A percentile compares a stretch with the other conserved stretches of the same genome.
phyloP scores from a whole-genome alignment of 2,797 vertebrate genomes.

The Takifugu rubripes region DNA sequence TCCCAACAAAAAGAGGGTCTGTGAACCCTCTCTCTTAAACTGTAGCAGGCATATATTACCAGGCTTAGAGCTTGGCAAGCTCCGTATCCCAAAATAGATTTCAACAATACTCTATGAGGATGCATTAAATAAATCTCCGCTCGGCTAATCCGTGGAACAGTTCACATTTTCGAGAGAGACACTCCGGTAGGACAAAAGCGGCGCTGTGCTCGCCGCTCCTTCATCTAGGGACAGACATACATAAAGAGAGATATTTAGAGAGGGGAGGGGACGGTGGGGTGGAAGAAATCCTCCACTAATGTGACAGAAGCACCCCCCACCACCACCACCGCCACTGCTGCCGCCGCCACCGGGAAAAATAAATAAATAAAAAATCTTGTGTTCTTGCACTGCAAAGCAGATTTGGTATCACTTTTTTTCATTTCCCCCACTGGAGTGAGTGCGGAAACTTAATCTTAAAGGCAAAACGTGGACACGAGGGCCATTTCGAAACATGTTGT shows the following conservation, averaged over 20 bases:
- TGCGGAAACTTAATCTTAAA: slow-evolving; percentile 76
- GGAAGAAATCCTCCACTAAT: slow-evolving; percentile 71
- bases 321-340: neutral
- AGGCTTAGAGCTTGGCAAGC: slow-evolving; percentile 83
- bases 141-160: slow-evolving; percentile 82
- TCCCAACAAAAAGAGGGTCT: slow-evolving; percentile 80
- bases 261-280: slow-evolving; percentile 40
- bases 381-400: slow-evolving; percentile 67
- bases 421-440: slow-evolving; percentile 15
- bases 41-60: slow-evolving; percentile 86
- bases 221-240: slow-evolving; percentile 77
- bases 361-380: slow-evolving; percentile 55
- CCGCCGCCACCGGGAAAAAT: neutral
- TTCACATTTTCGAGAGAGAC: slow-evolving; percentile 77
- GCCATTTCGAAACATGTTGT: slow-evolving; percentile 81
- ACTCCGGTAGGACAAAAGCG: slow-evolving; percentile 78
- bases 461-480: slow-evolving; percentile 74
- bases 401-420: slow-evolving; percentile 64
- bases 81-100: slow-evolving; percentile 84
- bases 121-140: slow-evolving; percentile 87
- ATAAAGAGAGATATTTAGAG: slow-evolving; percentile 77
- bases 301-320: slow-evolving; percentile 59
- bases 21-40: slow-evolving; percentile 82
- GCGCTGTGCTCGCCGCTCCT: slow-evolving; percentile 71
- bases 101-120: slow-evolving; percentile 83